Evolutionary conservation across 2,888 invertebrate genomes (phyloP).

Genomic region (Himalopsyche japonica): DNA sequence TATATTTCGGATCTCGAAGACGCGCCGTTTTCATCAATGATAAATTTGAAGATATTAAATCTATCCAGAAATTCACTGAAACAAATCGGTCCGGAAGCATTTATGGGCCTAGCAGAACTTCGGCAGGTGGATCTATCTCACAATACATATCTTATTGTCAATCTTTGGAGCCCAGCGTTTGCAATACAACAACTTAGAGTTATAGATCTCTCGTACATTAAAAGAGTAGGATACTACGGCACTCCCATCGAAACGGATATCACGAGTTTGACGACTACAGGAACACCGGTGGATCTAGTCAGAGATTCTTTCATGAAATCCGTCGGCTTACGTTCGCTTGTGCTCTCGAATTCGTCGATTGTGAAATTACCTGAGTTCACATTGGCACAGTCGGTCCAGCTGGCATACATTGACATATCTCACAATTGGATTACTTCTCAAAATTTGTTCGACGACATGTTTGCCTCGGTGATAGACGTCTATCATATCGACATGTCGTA

Average conservation of each 20-base stretch:
- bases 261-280: background rate
- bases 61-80: slow-evolving; percentile 4
- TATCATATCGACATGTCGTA: background rate
- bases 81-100: background rate
- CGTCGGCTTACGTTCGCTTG: background rate
- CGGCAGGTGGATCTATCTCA: slow-evolving; percentile 20
- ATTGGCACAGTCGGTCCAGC: background rate
- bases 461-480: background rate
- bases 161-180: background rate
- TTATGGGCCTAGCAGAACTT: slow-evolving; percentile 1
- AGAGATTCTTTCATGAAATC: background rate
- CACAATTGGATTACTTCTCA: background rate
- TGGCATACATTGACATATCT: background rate
- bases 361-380: background rate
- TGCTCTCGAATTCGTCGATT: background rate
- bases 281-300: background rate
- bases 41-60: slow-evolving; percentile 7
- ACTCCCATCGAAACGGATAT: background rate
- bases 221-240: background rate
- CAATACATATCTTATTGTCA: background rate
- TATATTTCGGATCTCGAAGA: background rate
- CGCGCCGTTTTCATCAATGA: background rate
- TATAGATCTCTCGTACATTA: slow-evolving; percentile 2
- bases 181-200: background rate
- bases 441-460: background rate